Evolutionary conservation across 2,113 vertebrate species (phyloP).

Genomic region (Microcebus jonahi): DNA sequence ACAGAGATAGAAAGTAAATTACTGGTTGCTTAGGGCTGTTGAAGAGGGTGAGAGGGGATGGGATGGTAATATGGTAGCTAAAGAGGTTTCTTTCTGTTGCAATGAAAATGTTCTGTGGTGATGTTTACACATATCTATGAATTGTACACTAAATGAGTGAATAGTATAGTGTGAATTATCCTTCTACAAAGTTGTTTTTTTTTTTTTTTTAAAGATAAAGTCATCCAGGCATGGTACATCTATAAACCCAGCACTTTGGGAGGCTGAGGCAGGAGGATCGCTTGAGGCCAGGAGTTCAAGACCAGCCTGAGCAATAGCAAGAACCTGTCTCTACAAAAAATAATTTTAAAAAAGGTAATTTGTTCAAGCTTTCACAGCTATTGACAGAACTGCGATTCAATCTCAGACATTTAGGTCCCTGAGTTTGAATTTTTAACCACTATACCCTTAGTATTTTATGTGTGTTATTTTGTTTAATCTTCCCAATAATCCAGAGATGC

Average conservation of each 20-base stretch:
- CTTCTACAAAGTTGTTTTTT: background rate
- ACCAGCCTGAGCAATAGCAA: too few relatives aligned
- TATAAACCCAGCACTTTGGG: too few relatives aligned
- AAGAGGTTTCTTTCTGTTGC: background rate
- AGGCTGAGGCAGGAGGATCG: too few relatives aligned
- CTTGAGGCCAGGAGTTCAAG: too few relatives aligned
- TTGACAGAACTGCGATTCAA: background rate
- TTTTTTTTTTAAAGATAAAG: too few relatives aligned
- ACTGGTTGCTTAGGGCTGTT: background rate
- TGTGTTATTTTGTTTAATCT: background rate
- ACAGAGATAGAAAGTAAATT: background rate
- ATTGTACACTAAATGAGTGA: background rate
- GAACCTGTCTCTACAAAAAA: too few relatives aligned
- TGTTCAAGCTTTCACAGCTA: background rate
- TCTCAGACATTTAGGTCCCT: background rate
- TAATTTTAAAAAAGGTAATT: background rate
- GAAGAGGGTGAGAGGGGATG: too few relatives aligned
- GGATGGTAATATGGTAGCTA: background rate
- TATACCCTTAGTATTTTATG: background rate
- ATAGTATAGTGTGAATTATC: background rate
- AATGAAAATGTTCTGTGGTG: background rate
- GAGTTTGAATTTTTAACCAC: background rate
- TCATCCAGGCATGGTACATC: too few relatives aligned
- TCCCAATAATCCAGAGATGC: background rate
- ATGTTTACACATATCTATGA: background rate